Conservation (phyloP, 2,113 vertebrate genomes). For the Struthidea cinerea region DNA sequence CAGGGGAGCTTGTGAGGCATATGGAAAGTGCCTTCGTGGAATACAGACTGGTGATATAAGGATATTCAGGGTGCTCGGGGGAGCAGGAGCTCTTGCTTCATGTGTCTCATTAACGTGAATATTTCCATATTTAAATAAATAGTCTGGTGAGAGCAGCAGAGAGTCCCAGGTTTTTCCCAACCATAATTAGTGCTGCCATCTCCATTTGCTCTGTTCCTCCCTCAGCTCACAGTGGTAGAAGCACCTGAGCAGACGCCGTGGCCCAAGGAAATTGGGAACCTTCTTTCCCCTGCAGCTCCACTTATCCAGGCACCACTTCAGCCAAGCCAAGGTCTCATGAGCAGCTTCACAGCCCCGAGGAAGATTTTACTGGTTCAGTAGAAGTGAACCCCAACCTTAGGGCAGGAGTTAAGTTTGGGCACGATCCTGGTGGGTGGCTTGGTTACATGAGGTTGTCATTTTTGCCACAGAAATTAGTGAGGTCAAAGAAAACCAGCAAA, state of each 20-base stretch:
- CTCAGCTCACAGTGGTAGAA: not conserved
- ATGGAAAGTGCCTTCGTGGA: not conserved
- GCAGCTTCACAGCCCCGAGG: not conserved
- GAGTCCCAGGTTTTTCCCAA: not conserved
- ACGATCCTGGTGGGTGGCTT: not conserved
- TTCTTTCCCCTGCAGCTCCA: not conserved
- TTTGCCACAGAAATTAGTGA: not conserved
- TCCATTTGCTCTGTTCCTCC: not conserved
- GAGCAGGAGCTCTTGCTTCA: not conserved
- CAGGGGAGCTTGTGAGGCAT: not conserved
- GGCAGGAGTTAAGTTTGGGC: not conserved
- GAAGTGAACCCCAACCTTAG: not conserved
- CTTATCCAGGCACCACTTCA: not conserved
- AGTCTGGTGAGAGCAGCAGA: not conserved
- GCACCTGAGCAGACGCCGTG: rapidly evolving
- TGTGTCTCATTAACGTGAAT: not conserved
- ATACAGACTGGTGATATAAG: rapidly evolving
- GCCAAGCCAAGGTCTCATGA: not conserved
- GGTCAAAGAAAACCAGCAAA: not conserved
- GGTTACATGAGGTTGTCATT: not conserved
- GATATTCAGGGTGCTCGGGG: not conserved
- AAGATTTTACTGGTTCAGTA: not conserved
- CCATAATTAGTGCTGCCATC: not conserved
- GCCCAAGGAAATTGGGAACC: not conserved
- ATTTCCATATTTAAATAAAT: not conserved